A percentile compares a stretch with the other conserved stretches of the same genome.
phyloP scores from a whole-genome alignment of 2,113 vertebrate species.

The Dicrurus megarhynchus region DNA sequence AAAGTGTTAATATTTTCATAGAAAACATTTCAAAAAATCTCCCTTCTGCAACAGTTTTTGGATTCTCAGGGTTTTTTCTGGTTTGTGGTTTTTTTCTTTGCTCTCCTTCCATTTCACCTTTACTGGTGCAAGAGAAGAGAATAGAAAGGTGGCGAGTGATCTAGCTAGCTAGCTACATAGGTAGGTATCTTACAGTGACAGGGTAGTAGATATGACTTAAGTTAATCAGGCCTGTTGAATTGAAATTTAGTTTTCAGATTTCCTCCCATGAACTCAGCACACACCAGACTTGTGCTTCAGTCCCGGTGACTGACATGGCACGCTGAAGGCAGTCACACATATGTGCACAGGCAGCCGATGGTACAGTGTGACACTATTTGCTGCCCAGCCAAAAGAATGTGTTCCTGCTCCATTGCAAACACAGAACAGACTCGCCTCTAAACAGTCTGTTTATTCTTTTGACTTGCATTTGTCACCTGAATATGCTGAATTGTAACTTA shows the following conservation, averaged over 20 bases:
- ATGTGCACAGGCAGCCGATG: background rate
- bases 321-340: background rate
- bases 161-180: background rate
- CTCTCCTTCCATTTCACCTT: background rate
- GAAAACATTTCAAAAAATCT: conserved; percentile 19
- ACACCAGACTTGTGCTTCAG: accelerated
- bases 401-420: background rate
- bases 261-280: background rate
- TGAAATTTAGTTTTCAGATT: background rate
- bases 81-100: background rate
- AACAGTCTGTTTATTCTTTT: background rate
- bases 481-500: background rate
- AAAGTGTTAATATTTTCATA: conserved; percentile 26
- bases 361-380: background rate
- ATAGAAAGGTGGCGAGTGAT: background rate
- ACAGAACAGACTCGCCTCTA: background rate
- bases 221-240: background rate
- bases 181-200: background rate
- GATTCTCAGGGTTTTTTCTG: background rate
- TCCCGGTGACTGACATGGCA: accelerated
- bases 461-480: background rate
- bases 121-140: background rate
- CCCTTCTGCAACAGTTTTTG: background rate
- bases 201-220: background rate
- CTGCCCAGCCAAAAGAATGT: background rate